Evolutionary conservation across 2,888 invertebrate species (phyloP).

Genomic region (Cephus nigrinus): DNA sequence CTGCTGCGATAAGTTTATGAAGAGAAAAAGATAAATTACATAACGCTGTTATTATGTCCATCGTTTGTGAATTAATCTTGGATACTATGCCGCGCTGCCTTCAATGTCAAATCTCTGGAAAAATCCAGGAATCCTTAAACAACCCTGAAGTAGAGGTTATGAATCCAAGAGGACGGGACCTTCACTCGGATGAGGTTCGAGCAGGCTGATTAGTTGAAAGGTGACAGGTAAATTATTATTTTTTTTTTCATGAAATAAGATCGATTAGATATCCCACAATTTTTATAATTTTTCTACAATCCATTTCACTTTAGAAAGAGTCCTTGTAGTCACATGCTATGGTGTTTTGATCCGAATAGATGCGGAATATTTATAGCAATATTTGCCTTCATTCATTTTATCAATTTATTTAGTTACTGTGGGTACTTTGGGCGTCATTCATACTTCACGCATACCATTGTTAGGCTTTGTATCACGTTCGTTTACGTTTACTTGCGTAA

Average conservation of each 20-base stretch:
- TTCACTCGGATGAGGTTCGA: background rate
- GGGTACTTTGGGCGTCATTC: background rate
- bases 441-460: background rate
- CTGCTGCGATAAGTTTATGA: background rate
- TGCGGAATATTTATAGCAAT: too few species aligned
- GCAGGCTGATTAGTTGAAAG: background rate
- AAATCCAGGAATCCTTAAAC: background rate
- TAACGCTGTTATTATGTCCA: background rate
- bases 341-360: too few species aligned
- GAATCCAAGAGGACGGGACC: background rate
- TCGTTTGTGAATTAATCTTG: background rate
- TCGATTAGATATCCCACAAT: background rate
- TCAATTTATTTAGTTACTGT: background rate
- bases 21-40: background rate
- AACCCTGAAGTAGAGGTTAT: background rate
- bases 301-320: background rate
- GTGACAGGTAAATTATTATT: background rate
- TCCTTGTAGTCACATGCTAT: background rate
- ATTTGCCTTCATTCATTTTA: background rate
- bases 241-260: background rate
- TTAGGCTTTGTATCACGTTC: too few species aligned
- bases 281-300: background rate
- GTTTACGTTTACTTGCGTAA: background rate
- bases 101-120: background rate
- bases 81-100: background rate